A percentile compares a stretch with the other conserved stretches of the same genome.
Evolutionary conservation across 2,113 vertebrate species (phyloP).

Genomic region (Pteronura brasiliensis): DNA sequence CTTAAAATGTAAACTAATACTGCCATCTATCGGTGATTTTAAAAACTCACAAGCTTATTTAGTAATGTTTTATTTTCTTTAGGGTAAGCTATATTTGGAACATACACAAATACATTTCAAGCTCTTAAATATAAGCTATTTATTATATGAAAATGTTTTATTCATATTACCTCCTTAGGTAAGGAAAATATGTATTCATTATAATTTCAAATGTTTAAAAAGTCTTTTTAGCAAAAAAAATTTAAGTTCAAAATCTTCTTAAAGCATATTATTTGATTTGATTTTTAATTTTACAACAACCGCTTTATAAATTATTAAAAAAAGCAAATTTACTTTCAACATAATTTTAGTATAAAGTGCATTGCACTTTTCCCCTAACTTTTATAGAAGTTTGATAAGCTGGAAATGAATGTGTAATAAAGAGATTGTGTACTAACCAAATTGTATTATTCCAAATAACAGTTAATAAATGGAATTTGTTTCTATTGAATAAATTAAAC

Average conservation of each 20-base stretch:
- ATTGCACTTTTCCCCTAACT: background rate
- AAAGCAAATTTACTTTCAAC: background rate
- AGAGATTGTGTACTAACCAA: background rate
- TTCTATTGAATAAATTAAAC: background rate
- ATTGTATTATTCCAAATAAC: background rate
- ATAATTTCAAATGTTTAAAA: background rate
- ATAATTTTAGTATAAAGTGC: background rate
- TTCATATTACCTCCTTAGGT: background rate
- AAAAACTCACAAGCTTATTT: background rate
- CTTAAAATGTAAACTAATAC: background rate
- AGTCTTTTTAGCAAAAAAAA: background rate
- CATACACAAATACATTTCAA: background rate
- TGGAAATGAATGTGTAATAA: background rate
- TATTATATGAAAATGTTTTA: background rate
- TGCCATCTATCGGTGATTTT: constrained; percentile 49
- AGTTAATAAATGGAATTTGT: background rate
- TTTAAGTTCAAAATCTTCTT: background rate
- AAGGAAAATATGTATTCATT: background rate
- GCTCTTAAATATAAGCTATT: background rate
- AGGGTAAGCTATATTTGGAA: background rate
- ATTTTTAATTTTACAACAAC: background rate
- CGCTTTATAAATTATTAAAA: background rate
- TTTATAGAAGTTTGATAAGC: background rate
- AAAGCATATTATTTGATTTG: background rate
- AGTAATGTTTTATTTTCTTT: background rate